A percentile compares a stretch with the other conserved stretches of the same genome.
Evolutionary conservation across 2,797 vertebrate genomes (phyloP).

Genomic region (Hylomyscus alleni): DNA sequence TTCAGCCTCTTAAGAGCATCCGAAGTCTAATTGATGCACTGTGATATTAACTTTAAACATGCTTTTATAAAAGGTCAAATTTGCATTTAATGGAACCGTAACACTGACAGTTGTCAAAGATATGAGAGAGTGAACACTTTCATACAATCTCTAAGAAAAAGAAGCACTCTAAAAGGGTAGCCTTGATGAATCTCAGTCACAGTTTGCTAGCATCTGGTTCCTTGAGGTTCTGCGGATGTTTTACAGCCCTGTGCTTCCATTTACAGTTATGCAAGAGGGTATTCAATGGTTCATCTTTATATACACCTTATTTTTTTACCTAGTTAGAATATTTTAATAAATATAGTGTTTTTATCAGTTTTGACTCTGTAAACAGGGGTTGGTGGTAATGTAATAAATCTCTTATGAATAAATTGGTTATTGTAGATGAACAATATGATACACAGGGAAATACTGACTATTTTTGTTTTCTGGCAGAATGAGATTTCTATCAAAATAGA

Average conservation of each 20-base stretch:
- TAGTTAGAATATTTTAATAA: conserved; percentile 71
- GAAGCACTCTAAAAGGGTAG: conserved; percentile 5
- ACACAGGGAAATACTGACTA: conserved; percentile 80
- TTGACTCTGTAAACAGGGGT: conserved; percentile 66
- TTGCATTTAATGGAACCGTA: conserved; percentile 84
- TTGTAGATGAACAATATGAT: conserved; percentile 75
- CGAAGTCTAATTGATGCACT: conserved; percentile 74
- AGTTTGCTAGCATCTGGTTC: not conserved
- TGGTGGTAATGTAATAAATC: conserved; percentile 73
- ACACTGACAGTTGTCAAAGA: conserved; percentile 81
- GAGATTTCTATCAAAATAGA: conserved; percentile 79
- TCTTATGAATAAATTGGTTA: conserved; percentile 81
- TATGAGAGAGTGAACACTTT: conserved; percentile 68
- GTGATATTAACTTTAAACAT: conserved; percentile 80
- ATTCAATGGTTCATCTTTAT: conserved; percentile 26
- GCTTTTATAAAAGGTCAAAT: conserved; percentile 81
- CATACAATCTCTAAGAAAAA: conserved; percentile 48
- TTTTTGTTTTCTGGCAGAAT: conserved; percentile 76
- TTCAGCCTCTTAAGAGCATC: conserved; percentile 73
- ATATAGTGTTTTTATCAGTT: conserved; percentile 69
- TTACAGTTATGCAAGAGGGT: conserved; percentile 38
- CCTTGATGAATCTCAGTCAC: not conserved
- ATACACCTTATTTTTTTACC: conserved; percentile 48
- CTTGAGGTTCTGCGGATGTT: not conserved
- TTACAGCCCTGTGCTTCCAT: conserved; percentile 19